Evolutionary conservation across 2,113 vertebrate species (phyloP).

Genomic region (Psammodynastes pulverulentus): DNA sequence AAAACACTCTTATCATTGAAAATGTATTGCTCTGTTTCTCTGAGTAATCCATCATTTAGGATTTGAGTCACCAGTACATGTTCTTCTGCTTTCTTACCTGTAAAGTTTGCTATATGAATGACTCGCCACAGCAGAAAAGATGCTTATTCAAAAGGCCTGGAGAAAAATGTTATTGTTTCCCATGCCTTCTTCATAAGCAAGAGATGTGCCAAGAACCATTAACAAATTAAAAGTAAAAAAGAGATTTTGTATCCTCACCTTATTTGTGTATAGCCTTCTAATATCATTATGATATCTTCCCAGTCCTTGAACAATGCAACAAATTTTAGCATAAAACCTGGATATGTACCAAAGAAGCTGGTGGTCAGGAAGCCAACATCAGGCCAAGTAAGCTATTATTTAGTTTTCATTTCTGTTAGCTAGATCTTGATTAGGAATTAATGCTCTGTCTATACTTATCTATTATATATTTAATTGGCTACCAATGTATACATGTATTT

Average conservation of each 20-base stretch:
- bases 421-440: not conserved
- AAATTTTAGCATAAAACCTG: not conserved
- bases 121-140: not conserved
- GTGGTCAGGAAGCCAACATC: not conserved
- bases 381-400: not conserved
- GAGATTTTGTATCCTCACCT: not conserved
- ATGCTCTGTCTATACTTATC: not conserved
- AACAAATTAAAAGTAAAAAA: not conserved
- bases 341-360: not conserved
- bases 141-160: not conserved
- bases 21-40: not conserved
- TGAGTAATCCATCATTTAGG: not conserved
- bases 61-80: not conserved
- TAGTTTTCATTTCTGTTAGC: not conserved
- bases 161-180: not conserved
- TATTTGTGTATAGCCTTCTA: not conserved
- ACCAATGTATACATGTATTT: not conserved
- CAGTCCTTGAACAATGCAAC: not conserved
- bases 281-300: no score
- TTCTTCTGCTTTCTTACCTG: not conserved
- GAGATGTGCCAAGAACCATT: no score
- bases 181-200: not conserved
- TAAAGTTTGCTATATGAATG: not conserved
- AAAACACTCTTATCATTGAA: not conserved
- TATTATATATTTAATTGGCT: not conserved